Percentiles rank a stretch among this genome's conserved stretches.
These are phyloP conservation scores for Syngnathus scovelli DNA, from an alignment of 2,113 vertebrate species.

Conservation along the genomic window DNA sequence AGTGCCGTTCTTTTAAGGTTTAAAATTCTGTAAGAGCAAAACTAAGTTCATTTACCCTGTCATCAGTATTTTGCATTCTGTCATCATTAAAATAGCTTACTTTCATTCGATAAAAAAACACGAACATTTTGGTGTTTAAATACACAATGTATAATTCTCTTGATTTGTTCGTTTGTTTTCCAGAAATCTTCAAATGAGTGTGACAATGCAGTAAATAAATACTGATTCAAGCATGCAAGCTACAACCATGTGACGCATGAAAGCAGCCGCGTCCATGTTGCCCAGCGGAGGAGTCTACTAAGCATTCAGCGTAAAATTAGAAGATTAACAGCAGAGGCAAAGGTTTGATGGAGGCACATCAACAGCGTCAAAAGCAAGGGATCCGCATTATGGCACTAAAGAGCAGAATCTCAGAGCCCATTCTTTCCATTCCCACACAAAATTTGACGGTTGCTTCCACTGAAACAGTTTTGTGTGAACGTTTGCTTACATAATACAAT, in stretches of 20 bases:
- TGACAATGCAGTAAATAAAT: not conserved
- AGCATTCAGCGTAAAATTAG: conserved; percentile 32
- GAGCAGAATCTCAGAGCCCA: conserved; percentile 29
- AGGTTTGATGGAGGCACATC: conserved; percentile 27
- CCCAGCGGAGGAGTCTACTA: conserved; percentile 15
- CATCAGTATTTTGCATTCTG: too few relatives aligned
- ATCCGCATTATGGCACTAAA: conserved; percentile 9
- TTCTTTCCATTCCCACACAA: conserved; percentile 45
- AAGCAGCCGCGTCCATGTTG: conserved; percentile 1
- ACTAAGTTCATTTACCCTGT: too few relatives aligned
- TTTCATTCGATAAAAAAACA: too few relatives aligned
- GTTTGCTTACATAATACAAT: too few relatives aligned
- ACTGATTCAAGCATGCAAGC: not conserved
- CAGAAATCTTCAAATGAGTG: too few relatives aligned
- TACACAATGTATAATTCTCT: too few relatives aligned
- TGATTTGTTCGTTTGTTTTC: too few relatives aligned
- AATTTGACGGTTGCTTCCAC: conserved; percentile 40
- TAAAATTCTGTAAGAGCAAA: too few relatives aligned
- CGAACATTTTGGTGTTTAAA: too few relatives aligned
- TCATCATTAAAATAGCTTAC: too few relatives aligned
- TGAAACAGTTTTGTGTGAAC: not conserved
- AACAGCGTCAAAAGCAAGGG: conserved; percentile 33
- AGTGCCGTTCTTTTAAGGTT: too few relatives aligned
- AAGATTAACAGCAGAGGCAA: conserved; percentile 35
- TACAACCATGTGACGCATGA: not conserved